Percentiles rank a stretch among this genome's conserved stretches.
Conservation (phyloP, 2,797 vertebrate genomes). For the Platyrinchus mystaceus region DNA sequence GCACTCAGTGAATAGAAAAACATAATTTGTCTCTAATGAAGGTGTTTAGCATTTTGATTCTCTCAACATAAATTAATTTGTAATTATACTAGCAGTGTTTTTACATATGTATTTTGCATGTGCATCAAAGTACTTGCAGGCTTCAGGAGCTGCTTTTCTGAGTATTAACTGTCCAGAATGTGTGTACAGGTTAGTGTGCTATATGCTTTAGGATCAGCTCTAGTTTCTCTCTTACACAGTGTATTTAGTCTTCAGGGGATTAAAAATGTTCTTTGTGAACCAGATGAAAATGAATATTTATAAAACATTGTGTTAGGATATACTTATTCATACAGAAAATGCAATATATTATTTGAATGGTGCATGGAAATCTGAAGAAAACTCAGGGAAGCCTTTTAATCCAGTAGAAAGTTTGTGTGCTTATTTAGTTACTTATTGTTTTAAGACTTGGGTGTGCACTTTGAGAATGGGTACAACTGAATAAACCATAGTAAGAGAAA, state of each 20-base stretch:
- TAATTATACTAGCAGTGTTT: constrained; percentile 65
- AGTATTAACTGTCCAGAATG: not conserved
- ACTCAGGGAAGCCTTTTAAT: not conserved
- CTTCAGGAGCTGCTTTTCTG: constrained; percentile 23
- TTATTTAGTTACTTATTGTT: not conserved
- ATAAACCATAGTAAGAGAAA: not conserved
- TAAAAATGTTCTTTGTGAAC: constrained; percentile 8
- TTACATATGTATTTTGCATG: constrained; percentile 69
- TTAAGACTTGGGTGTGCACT: not conserved
- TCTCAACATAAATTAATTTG: constrained; percentile 77
- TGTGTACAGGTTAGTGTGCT: constrained; percentile 2
- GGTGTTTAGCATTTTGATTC: constrained; percentile 74
- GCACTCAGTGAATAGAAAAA: constrained; percentile 65
- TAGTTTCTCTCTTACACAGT: not conserved
- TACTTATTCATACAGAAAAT: constrained; percentile 4
- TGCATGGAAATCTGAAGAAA: not conserved
- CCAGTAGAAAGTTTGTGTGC: not conserved
- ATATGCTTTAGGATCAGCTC: constrained; percentile 1
- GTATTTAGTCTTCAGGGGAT: constrained; percentile 3
- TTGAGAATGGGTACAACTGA: not conserved
- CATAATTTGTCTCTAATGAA: constrained; percentile 69
- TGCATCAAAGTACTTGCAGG: constrained; percentile 37
- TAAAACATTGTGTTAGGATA: constrained; percentile 30
- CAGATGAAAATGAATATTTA: constrained; percentile 35
- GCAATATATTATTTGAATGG: not conserved